Base-by-base conservation (phyloP, 2,888 invertebrate genomes). In the Agriopis marginaria region DNA sequence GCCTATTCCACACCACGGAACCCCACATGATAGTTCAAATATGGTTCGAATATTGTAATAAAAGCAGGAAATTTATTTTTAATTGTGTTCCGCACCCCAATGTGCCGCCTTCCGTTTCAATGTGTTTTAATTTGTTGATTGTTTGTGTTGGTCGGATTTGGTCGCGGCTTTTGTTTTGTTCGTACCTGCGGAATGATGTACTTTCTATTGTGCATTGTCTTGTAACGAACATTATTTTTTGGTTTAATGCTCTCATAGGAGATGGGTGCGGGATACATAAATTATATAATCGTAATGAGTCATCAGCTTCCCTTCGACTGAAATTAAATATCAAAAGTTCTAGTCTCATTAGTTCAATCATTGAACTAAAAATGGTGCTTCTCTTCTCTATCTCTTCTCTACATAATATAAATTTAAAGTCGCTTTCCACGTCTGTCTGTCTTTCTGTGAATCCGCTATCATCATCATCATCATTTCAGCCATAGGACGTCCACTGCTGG, bases 51-150 rank as follows among this genome's bases (percentile, higher is more conserved):
- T 78, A 82, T 77, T 79, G 79, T 81, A 76, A 79, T 82, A 77
- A 81, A 82, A 79, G 79, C 82, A 78, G 77, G 82, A 84, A 83
- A 82, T 82, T 77, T 72, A 79, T 77, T 82, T 84, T 84, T 84
- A 84, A 84, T 84, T 80, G 75, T 76, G 74, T 76, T 76, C 64
- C 78, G 77, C 76, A 75, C 76, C 73, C 70, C 39, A 44, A 50
- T 50, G 86, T 84, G 87, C 68, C 78, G 80, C 87, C 87, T 89
- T 85, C 87, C 89, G 87, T 87, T 71, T 61, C 63, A 68, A 72
- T 64, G 68, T 72, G 70, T 68, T 73, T 72, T 73, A 76, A 76
- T 76, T 72, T 71, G 73, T 61, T 72, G 71, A 73, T 72, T 72
- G 71, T 75, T 75, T 73, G 71, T 67, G 68, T 68, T 76, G n/a